Evolutionary conservation across 2,113 vertebrate species (phyloP), one percentile per base, ranked within the genome.

Genomic region (Nettapus auritus): DNA sequence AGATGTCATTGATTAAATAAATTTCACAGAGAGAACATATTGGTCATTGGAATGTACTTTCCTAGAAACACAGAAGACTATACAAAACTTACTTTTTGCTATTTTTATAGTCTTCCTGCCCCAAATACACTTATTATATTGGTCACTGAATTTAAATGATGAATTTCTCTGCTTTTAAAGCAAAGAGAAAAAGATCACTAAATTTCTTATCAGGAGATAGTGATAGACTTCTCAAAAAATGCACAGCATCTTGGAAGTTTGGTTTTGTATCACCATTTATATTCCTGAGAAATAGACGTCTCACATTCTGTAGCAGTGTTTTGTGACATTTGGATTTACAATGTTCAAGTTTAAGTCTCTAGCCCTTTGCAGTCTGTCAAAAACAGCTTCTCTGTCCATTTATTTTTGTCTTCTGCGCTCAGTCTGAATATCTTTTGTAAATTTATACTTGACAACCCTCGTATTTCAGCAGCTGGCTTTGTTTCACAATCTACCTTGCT

Each of bases 341-440:
- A 76, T 98, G 97, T 97, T 98, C 97, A 98, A 97, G 97, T 92
- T 98, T 98, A 98, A 98, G 98, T 97, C 98, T 98, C 98, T 91
- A 98, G 98, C 97, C 97, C 96, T 97, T 98, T 97, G 96, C 97
- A 98, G 98, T 98, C 97, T 98, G 98, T 98, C 98, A 98, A 97
- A 98, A 98, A 83, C 96, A 97, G 97, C 97, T 98, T 98, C 97
- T 97, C 93, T 96, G 95, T 97, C 97, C 98, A 98, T 98, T 98
- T 98, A 97, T 98, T 98, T 98, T 98, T 98, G 98, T 98, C 98
- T 98, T 98, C 97, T 97, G 97, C 52, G 94, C 97, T 98, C 98
- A 97, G 97, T 98, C 97, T 98, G 98, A 98, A 98, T 98, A 98
- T 98, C 97, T 98, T 98, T 98, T 98, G 98, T 98, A 98, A 98